Conservation (phyloP, 2,888 invertebrate genomes). For the Archips crataeganus region DNA sequence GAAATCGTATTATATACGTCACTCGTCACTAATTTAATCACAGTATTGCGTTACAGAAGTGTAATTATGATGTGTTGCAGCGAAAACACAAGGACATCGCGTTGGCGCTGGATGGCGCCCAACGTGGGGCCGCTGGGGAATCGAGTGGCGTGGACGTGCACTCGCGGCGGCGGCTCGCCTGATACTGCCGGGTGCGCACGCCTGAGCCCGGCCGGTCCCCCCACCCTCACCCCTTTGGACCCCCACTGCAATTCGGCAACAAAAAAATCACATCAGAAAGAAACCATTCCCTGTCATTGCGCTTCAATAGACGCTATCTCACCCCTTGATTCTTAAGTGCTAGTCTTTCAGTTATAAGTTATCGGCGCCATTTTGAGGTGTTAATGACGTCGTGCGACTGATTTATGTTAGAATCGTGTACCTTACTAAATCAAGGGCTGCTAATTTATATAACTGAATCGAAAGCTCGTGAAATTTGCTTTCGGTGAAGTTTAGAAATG, state of each 20-base stretch:
- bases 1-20: constrained; percentile 28
- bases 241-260: constrained; percentile 72
- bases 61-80: constrained; percentile 14
- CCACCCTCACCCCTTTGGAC: constrained; percentile 55
- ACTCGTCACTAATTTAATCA: constrained; percentile 38
- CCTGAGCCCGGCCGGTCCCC: constrained; percentile 76
- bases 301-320: constrained; percentile 71
- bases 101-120: constrained; percentile 67
- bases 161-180: constrained; percentile 60
- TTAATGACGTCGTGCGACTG: constrained; percentile 71
- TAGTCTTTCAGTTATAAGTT: constrained; percentile 72
- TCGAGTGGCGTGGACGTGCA: constrained; percentile 55
- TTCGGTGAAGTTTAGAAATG: constrained; percentile 55
- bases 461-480: constrained; percentile 66
- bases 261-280: constrained; percentile 77
- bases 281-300: constrained; percentile 78
- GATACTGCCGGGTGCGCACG: constrained; percentile 81
- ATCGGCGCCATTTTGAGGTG: constrained; percentile 63
- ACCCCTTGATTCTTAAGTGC: constrained; percentile 68
- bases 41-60: constrained; percentile 2
- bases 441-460: constrained; percentile 67
- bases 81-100: constrained; percentile 54
- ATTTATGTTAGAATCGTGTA: constrained; percentile 64
- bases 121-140: constrained; percentile 60
- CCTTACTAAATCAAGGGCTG: constrained; percentile 53